Conservation (phyloP, 1,140 invertebrate genomes). For the Zaprionus tsacasi region DNA sequence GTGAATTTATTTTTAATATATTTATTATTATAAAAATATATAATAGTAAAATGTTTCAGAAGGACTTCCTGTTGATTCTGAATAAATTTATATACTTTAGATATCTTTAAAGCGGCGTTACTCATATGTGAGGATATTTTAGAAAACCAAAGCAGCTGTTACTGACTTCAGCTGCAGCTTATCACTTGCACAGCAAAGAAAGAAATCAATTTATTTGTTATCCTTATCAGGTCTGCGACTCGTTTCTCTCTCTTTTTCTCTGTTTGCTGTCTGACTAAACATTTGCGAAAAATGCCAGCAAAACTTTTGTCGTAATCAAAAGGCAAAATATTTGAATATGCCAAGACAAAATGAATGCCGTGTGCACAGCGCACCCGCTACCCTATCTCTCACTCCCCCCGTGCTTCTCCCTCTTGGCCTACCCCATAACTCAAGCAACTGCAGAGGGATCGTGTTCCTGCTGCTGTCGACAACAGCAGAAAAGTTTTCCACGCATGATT, state of each 20-base stretch:
- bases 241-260: background rate
- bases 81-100: no score
- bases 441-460: background rate
- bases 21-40: no score
- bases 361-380: constrained; percentile 18
- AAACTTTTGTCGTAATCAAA: constrained; percentile 73
- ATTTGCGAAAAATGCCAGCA: constrained; percentile 47
- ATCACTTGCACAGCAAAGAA: constrained; percentile 10
- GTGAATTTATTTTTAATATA: no score
- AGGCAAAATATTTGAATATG: constrained; percentile 78
- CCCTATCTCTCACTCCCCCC: background rate
- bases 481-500: constrained; percentile 80
- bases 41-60: no score
- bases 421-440: constrained; percentile 6
- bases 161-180: background rate
- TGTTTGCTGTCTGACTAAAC: no score
- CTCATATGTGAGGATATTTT: no score
- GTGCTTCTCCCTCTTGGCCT: background rate
- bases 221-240: constrained; percentile 17
- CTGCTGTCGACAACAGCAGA: constrained; percentile 45
- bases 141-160: no score
- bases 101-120: no score
- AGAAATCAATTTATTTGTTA: constrained; percentile 51
- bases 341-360: constrained; percentile 69
- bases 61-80: no score